Evolutionary conservation across 1,140 invertebrate genomes (phyloP).

Genomic region (Musca domestica): DNA sequence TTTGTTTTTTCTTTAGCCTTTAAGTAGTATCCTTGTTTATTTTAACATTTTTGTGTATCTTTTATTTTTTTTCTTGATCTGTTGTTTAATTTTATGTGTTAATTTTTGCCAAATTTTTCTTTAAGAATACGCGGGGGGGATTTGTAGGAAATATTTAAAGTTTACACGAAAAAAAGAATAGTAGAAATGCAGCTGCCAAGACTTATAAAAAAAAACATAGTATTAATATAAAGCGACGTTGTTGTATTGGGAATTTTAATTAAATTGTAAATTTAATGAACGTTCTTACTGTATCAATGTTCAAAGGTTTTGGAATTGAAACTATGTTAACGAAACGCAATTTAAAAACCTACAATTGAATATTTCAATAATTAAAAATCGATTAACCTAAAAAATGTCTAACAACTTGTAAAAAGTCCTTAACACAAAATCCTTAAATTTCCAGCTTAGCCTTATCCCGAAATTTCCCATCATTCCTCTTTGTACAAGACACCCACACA

Average conservation of each 20-base stretch:
- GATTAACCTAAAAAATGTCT: not conserved
- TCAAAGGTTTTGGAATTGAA: no score
- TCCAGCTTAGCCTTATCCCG: not conserved
- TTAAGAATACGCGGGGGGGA: not conserved
- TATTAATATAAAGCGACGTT: not conserved
- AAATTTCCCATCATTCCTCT: not conserved
- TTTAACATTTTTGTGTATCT: not conserved
- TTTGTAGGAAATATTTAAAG: not conserved
- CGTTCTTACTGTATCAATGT: no score
- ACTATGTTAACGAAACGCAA: no score
- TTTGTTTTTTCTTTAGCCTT: not conserved
- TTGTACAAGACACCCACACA: no score
- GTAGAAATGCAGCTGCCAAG: no score
- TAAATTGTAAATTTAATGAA: no score
- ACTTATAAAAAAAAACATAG: no score
- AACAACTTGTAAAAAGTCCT: not conserved
- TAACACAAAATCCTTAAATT: not conserved
- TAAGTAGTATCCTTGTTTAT: constrained; percentile 3
- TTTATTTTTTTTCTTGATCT: not conserved
- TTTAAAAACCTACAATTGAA: no score
- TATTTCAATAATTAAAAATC: no score
- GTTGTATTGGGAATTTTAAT: no score
- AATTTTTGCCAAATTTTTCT: not conserved
- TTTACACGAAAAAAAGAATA: no score
- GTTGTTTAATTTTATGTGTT: not conserved